phyloP scores from a whole-genome alignment of 2,888 invertebrate species.

The Campoletis raptor region DNA sequence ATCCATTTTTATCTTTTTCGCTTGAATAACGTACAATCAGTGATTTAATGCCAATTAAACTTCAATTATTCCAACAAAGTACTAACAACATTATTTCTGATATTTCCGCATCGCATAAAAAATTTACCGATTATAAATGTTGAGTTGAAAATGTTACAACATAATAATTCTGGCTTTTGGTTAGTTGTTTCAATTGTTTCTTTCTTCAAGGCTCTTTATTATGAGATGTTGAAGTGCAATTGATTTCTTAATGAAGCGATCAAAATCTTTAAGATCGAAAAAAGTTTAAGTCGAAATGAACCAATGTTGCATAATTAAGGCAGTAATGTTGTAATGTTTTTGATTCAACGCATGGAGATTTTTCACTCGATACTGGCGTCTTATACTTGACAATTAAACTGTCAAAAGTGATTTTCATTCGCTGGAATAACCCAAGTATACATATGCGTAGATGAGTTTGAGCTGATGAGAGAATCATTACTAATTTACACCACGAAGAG shows the following conservation, averaged over 20 bases:
- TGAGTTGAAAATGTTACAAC: too few species aligned
- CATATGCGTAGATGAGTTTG: not conserved
- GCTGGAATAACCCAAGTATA: not conserved
- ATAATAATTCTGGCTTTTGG: too few species aligned
- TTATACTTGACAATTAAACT: not conserved
- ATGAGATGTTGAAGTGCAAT: too few species aligned
- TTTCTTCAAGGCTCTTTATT: too few species aligned
- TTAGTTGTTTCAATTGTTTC: too few species aligned
- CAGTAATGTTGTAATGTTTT: too few species aligned
- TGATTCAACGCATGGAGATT: not conserved
- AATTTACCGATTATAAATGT: not conserved
- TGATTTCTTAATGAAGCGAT: too few species aligned
- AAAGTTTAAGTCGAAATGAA: not conserved
- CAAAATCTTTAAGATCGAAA: too few species aligned
- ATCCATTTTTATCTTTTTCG: not conserved
- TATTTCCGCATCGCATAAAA: not conserved
- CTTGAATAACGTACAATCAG: not conserved
- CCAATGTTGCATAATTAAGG: not conserved
- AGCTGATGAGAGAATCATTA: conserved; percentile 46
- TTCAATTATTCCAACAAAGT: not conserved
- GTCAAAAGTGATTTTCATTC: not conserved
- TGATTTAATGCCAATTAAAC: not conserved
- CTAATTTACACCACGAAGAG: conserved; percentile 64
- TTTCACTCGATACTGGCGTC: not conserved
- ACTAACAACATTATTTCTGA: not conserved